Conservation (phyloP, 2,113 vertebrate genomes). For the Syngnathus floridae region DNA sequence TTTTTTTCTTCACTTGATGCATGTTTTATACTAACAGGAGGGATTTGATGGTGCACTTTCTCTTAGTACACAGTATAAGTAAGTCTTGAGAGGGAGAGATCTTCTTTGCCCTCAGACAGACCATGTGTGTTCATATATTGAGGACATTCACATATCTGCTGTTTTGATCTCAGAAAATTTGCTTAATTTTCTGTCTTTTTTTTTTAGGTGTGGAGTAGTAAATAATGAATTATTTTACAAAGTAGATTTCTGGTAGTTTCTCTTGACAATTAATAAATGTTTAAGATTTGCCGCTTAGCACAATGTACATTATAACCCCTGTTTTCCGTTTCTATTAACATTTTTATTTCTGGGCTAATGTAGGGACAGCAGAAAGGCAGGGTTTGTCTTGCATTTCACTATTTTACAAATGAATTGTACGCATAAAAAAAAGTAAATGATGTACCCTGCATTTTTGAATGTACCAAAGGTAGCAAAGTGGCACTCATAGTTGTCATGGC, state of each 20-base stretch:
- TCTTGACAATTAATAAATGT: not conserved
- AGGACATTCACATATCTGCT: not conserved
- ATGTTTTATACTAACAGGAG: constrained; percentile 1
- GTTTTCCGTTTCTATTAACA: no score
- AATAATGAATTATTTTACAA: not conserved
- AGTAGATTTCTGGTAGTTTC: not conserved
- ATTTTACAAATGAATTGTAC: no score
- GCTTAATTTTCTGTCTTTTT: not conserved
- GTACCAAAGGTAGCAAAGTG: no score
- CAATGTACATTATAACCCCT: not conserved
- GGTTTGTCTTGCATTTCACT: no score
- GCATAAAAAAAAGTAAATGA: no score
- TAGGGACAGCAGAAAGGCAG: no score
- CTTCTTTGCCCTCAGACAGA: not conserved
- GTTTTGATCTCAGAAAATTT: not conserved
- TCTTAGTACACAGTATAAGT: not conserved
- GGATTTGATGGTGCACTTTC: not conserved
- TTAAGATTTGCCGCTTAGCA: not conserved
- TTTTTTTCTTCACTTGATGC: not conserved
- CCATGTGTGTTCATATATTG: not conserved
- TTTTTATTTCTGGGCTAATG: no score
- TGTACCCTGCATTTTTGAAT: no score
- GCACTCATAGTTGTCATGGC: no score
- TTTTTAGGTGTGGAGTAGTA: not conserved
- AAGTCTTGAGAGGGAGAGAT: not conserved